Evolutionary conservation across 2,113 vertebrate species (phyloP).

Genomic region (Beaufortia kweichowensis): DNA sequence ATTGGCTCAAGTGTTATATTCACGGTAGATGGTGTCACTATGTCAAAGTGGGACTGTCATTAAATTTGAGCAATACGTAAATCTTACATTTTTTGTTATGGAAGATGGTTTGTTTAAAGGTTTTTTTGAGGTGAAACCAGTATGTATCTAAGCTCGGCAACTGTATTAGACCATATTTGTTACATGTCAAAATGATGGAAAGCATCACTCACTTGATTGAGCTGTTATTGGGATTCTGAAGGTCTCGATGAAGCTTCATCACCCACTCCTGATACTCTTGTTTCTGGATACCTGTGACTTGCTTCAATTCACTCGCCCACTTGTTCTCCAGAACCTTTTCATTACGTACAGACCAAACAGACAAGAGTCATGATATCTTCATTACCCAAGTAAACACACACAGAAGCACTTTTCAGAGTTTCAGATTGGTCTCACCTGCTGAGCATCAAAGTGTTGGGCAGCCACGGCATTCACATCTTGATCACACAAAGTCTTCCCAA

Average conservation of each 20-base stretch:
- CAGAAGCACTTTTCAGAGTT: background rate
- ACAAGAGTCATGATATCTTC: background rate
- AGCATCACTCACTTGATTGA: constrained; percentile 83
- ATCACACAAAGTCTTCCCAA: constrained; percentile 91
- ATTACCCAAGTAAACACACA: background rate
- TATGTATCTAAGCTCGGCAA: no score
- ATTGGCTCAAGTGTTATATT: constrained; percentile 1
- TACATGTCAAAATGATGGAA: no score
- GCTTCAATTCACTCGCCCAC: constrained; percentile 93
- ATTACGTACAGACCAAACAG: constrained; percentile 24
- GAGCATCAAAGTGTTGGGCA: constrained; percentile 93
- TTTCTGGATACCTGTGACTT: constrained; percentile 92
- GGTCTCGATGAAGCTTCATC: constrained; percentile 92
- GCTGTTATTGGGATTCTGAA: constrained; percentile 94
- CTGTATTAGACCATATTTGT: no score
- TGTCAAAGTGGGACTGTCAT: background rate
- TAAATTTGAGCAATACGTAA: no score
- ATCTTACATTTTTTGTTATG: no score
- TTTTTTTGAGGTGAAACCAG: no score
- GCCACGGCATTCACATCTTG: constrained; percentile 94
- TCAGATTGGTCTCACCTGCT: constrained; percentile 80
- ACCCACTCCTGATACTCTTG: constrained; percentile 99
- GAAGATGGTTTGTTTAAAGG: no score
- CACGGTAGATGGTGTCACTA: constrained; percentile 1
- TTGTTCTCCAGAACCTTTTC: constrained; percentile 90